Conservation (phyloP, 2,888 invertebrate genomes). For the Caenorhabditis sulstoni region DNA sequence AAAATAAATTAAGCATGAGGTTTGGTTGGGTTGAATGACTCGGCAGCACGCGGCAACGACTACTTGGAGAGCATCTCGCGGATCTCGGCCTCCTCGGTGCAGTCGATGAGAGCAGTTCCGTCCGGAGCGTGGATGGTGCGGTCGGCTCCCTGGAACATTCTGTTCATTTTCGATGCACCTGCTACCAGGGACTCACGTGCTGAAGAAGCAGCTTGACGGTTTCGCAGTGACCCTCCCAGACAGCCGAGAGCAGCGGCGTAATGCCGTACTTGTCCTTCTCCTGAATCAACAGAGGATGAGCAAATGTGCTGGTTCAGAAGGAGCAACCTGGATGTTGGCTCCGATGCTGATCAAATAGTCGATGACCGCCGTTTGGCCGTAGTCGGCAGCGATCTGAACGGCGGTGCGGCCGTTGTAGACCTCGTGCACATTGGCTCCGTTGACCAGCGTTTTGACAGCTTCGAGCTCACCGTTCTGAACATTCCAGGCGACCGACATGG, state of each 20-base stretch:
- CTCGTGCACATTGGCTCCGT: conserved; percentile 85
- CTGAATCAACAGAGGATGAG: conserved; percentile 85
- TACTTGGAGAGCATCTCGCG: conserved; percentile 52
- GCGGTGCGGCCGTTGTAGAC: conserved; percentile 93
- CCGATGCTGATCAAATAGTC: conserved; percentile 91
- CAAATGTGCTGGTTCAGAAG: too few relatives aligned
- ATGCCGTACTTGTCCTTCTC: conserved; percentile 95
- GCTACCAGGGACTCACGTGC: conserved; percentile 85
- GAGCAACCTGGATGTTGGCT: conserved; percentile 93
- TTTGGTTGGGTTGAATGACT: background rate
- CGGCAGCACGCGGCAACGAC: conserved; percentile 3
- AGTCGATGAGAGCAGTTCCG: conserved; percentile 64
- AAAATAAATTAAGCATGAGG: conserved; percentile 28
- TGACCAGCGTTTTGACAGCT: conserved; percentile 56
- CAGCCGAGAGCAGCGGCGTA: conserved; percentile 92
- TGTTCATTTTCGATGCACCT: background rate
- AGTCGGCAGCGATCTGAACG: conserved; percentile 93
- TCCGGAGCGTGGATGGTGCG: conserved; percentile 62
- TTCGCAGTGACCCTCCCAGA: conserved; percentile 95
- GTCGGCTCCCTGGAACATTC: conserved; percentile 54
- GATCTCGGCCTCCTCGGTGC: conserved; percentile 62
- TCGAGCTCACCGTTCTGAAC: conserved; percentile 68
- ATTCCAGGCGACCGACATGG: conserved; percentile 62
- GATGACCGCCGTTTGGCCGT: conserved; percentile 92
- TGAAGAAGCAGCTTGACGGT: conserved; percentile 91